Percentiles rank a stretch among this genome's conserved stretches.
Evolutionary conservation across 2,888 invertebrate species (phyloP).

Genomic region (Plebejus anna): DNA sequence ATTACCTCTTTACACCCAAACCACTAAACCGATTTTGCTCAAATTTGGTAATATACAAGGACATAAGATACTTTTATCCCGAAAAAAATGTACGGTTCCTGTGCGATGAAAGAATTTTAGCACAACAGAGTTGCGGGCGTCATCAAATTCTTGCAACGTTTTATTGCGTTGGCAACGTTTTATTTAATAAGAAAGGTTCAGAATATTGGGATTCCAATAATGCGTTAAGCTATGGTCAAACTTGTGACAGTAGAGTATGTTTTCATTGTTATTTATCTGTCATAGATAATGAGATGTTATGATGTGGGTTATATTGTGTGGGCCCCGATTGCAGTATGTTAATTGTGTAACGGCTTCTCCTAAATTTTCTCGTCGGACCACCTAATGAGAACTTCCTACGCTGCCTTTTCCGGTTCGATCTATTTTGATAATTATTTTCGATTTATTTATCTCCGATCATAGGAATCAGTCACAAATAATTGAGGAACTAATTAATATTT

Average conservation of each 20-base stretch:
- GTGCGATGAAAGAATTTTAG: no score
- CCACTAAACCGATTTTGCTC: no score
- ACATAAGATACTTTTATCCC: no score
- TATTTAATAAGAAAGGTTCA: background rate
- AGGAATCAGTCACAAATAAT: background rate
- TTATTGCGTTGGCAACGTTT: no score
- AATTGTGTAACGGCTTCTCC: constrained; percentile 27
- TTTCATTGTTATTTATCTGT: constrained; percentile 2
- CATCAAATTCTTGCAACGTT: no score
- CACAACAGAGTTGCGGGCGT: no score
- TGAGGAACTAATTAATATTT: background rate
- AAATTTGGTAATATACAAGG: no score
- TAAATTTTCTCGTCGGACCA: constrained; percentile 18
- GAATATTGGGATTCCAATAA: background rate
- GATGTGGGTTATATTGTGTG: constrained; percentile 17
- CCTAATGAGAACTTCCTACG: constrained; percentile 28
- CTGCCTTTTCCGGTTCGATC: constrained; percentile 15
- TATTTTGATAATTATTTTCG: constrained; percentile 9
- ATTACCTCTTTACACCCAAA: no score
- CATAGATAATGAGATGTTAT: constrained; percentile 13
- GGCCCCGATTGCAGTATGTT: constrained; percentile 25
- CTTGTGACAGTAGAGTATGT: background rate
- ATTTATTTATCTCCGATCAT: constrained; percentile 6
- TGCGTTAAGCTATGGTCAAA: background rate
- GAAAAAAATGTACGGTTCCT: no score